A percentile compares a stretch with the other conserved stretches of the same genome.
These are phyloP conservation scores for Hyalella azteca DNA, from an alignment of 2,888 invertebrate species.

Conservation along the genomic window DNA sequence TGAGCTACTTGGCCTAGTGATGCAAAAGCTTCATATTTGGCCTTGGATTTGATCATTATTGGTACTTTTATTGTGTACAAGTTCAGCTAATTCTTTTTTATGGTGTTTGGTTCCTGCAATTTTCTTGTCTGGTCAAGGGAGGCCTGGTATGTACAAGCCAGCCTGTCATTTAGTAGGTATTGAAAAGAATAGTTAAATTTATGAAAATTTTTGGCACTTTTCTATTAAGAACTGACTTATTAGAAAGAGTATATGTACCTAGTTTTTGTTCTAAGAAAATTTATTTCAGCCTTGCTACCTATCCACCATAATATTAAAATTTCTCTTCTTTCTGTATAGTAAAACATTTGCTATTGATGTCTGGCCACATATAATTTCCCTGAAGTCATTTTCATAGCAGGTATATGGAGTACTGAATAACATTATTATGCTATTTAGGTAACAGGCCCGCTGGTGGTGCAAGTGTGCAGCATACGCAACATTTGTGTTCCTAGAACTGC, in stretches of 20 bases:
- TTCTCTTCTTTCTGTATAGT: background rate
- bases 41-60: background rate
- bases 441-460: conserved; percentile 69
- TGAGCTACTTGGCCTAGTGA: background rate
- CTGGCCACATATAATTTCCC: background rate
- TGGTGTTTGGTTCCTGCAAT: background rate
- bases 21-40: background rate
- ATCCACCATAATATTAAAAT: background rate
- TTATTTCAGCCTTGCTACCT: background rate
- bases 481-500: conserved; percentile 88
- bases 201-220: no score
- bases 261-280: background rate
- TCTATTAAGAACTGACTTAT: no score
- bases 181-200: no score
- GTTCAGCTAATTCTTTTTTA: background rate
- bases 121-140: background rate
- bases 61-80: background rate
- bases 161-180: background rate
- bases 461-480: conserved; percentile 86
- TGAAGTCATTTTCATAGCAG: background rate
- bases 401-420: background rate
- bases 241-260: no score
- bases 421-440: background rate
- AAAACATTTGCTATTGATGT: no score
- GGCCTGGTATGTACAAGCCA: background rate